These are phyloP conservation scores for Bovichtus diacanthus DNA, from an alignment of 2,797 vertebrate genomes.

Conservation along the genomic window DNA sequence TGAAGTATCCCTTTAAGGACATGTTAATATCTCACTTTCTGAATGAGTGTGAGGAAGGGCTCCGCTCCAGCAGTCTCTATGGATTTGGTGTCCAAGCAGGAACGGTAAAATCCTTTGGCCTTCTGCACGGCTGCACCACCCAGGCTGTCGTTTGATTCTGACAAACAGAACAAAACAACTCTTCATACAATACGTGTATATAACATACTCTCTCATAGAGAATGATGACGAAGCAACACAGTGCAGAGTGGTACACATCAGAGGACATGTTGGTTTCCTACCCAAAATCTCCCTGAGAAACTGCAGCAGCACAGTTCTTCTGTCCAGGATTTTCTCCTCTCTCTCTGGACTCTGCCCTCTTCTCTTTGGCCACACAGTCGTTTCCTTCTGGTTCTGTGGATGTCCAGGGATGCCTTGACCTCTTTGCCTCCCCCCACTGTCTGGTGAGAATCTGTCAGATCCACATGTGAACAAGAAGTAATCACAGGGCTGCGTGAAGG, in stretches of 20 bases:
- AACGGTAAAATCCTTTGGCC: conserved; percentile 87
- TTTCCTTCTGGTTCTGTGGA: conserved; percentile 43
- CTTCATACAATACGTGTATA: not conserved
- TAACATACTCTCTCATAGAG: not conserved
- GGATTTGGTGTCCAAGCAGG: conserved; percentile 88
- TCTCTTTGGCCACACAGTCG: not conserved
- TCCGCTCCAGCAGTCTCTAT: conserved; percentile 85
- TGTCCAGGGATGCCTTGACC: conserved; percentile 51
- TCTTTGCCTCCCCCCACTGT: conserved; percentile 55
- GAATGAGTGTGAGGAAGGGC: conserved; percentile 87
- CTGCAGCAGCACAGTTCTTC: conserved; percentile 84
- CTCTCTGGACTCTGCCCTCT: conserved; percentile 23
- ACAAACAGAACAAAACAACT: conserved; percentile 7
- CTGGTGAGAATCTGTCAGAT: conserved; percentile 42
- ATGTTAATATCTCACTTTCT: conserved; percentile 82
- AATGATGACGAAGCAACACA: not conserved
- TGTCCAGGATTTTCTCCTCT: conserved; percentile 72
- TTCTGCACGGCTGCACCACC: conserved; percentile 85
- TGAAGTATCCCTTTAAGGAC: not conserved
- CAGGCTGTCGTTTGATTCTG: conserved; percentile 58
- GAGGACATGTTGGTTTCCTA: conserved; percentile 56
- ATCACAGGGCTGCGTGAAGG: conserved; percentile 88
- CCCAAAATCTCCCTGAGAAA: conserved; percentile 89
- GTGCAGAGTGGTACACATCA: not conserved
- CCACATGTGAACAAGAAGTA: conserved; percentile 90